Evolutionary conservation across 2,888 invertebrate genomes (phyloP), one percentile per base, ranked within the genome.

Genomic region (Nectonema munidae): DNA sequence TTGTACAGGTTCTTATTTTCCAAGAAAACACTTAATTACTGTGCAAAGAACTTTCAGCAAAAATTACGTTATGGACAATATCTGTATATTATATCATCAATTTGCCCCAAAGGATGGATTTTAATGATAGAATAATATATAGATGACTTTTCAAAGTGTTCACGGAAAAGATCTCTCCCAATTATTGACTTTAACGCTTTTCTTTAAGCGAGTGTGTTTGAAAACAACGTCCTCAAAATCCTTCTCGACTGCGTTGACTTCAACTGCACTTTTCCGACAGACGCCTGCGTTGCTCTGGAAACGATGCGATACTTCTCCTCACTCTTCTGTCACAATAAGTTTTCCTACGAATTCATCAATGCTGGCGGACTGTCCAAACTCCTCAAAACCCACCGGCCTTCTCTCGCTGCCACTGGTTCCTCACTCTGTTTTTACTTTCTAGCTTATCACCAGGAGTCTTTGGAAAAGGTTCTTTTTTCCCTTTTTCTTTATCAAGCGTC

Each of bases 361-460:
- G 67, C 68, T 52, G 71, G 71, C 19, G 89, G 86, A 0, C 54
- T 95, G 32, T 60, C 75, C 64, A 66, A 68, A 43, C 62, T 89
- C 37, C 59, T 89, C 11, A 71, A 73, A 52, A 75, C 95, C 2
- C 76, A 79, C 1, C 63, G 77, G 20, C 83, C 81, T 1, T 79
- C 81, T 21, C 70, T 86, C 37, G 79, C 86, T 1, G 77, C 86
- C 1, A 83, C 83, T 0, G 89, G 79, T 11, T 83, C 86, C 2
- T 76, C 83, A 0, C 74, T 86, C 43, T 81, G 83, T 47, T 62
- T 95, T 21, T 89, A 86, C 57, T 89, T 86, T 57, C 61, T 95
- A 40, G 79, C 81, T 0, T 86, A 83, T 57, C 79, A 76, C 51
- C 81, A 81, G 52, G 86, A 89, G 55, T 79, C 83, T 1, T 81